phyloP scores from a whole-genome alignment of 2,113 vertebrate genomes.

The Lepus timidus region DNA sequence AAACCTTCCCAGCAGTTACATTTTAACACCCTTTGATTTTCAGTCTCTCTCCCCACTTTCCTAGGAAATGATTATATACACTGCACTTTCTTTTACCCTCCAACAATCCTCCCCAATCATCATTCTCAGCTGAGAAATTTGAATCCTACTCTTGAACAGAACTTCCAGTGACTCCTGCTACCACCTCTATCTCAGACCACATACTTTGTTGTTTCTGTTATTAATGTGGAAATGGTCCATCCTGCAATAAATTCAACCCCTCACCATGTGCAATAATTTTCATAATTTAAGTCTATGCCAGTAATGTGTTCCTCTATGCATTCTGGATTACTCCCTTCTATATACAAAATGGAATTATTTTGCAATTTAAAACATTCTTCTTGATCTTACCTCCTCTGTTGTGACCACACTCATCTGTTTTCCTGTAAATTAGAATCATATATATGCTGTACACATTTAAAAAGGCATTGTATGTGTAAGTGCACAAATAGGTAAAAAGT shows the following conservation, averaged over 20 bases:
- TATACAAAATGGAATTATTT: background rate
- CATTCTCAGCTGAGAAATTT: background rate
- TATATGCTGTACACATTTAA: background rate
- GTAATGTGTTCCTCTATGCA: background rate
- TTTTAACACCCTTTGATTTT: background rate
- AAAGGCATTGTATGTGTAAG: background rate
- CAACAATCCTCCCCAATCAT: background rate
- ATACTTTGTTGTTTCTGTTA: background rate
- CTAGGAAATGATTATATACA: background rate
- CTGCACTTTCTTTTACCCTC: background rate
- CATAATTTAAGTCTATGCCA: background rate
- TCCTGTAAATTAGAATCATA: background rate
- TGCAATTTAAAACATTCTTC: background rate
- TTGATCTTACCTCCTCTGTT: background rate
- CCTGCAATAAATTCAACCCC: background rate
- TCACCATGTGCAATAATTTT: accelerated
- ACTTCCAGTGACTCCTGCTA: background rate
- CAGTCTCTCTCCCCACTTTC: background rate
- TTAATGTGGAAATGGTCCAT: background rate
- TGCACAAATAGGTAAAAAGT: background rate
- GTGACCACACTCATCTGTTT: background rate
- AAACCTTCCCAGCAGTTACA: background rate
- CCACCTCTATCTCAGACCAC: background rate
- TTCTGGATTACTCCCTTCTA: background rate
- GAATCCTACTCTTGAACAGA: background rate